Base-by-base conservation (phyloP, 1,140 invertebrate species). In the Amyelois transitella region DNA sequence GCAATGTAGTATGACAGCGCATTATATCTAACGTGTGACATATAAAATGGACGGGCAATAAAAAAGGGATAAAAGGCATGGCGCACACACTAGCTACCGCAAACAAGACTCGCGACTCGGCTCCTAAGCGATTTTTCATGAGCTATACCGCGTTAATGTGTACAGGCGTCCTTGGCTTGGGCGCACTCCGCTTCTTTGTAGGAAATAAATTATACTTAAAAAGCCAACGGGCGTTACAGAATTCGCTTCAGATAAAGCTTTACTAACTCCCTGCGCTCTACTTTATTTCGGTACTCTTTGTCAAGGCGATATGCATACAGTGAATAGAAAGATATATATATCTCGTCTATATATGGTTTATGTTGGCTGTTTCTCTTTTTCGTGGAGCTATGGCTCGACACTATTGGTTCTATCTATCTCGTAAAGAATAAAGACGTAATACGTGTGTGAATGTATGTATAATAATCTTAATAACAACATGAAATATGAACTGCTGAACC, bases 121-220 rank as follows among this genome's bases (percentile, higher is more conserved):
- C 6, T 74, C 71, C 72, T 82, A 86, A 83, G 73, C 77, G 80
- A 83, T 83, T 83, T 82, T 86, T 86, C 78, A 86, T 83, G 78
- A 82, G 77, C 68, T 76, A 67, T 68, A 68, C 64, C 58, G 64
- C 70, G 79, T 80, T 85, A 85, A 85, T 85, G 79, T 82, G 77
- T 82, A 85, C 81, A 75, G 82, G 80, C 73, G 77, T 73, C 70
- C 66, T 76, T 75, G 72, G 76, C 72, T 77, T 76, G 69, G 71
- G 77, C 75, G 76, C 81, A 81, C 75, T 81, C 76, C 75, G 72
- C 77, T 77, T 75, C 75, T 83, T 77, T 70, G 59, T 72, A 70
- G 72, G 67, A 78, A 80, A 85, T 85, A 85, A 85, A 81, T 85
- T 85, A 85, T 81, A 69, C 68, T 66, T 62, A 38, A 38, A 38